phyloP scores from a whole-genome alignment of 2,113 vertebrate genomes.

The Amblyopsis rosae region DNA sequence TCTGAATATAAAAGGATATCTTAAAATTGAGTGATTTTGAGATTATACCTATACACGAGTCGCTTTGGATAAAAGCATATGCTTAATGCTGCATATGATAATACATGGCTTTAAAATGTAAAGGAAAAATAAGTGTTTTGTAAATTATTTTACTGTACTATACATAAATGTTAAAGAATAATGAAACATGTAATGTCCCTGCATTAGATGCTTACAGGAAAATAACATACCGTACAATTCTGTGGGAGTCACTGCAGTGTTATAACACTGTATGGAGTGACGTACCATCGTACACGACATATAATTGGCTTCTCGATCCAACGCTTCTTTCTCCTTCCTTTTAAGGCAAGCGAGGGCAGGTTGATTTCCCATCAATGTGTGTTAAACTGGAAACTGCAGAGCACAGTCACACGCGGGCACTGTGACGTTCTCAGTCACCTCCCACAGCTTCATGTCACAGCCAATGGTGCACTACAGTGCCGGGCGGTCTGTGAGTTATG shows the following conservation, averaged over 20 bases:
- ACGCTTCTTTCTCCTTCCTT: conserved; percentile 51
- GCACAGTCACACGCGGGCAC: conserved; percentile 41
- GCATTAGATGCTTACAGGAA: not conserved
- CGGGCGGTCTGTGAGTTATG: conserved; percentile 2
- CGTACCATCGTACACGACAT: conserved; percentile 25
- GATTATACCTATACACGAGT: no score
- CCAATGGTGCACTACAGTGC: conserved; percentile 54
- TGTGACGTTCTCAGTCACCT: conserved; percentile 59
- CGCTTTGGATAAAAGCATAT: no score
- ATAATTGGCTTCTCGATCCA: conserved; percentile 50
- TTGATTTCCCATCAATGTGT: conserved; percentile 66
- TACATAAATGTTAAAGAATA: not conserved
- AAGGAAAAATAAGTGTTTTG: no score
- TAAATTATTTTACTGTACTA: no score
- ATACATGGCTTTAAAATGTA: no score
- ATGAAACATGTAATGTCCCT: not conserved
- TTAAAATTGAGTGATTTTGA: no score
- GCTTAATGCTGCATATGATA: no score
- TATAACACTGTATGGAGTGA: conserved; percentile 34
- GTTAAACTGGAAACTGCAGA: conserved; percentile 59
- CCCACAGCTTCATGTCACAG: conserved; percentile 59
- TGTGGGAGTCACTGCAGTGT: conserved; percentile 27
- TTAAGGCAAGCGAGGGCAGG: conserved; percentile 57
- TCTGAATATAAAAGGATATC: no score
- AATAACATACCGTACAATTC: no score